Evolutionary conservation across 2,888 invertebrate species (phyloP).

Genomic region (Congeria kusceri): DNA sequence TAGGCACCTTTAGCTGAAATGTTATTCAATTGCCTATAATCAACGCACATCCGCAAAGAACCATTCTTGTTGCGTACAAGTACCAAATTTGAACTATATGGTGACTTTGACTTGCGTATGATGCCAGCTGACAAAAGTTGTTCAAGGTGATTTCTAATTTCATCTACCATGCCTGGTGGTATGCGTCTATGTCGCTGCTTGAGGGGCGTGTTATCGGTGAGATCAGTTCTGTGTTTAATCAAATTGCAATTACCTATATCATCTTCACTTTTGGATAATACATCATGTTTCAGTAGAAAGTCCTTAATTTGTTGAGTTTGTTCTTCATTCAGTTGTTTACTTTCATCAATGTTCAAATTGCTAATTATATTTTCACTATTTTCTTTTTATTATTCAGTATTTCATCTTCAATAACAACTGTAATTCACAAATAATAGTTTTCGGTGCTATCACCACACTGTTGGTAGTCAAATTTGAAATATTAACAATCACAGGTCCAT

Average conservation of each 20-base stretch:
- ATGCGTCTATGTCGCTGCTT: slow-evolving; percentile 32
- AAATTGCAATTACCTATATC: slow-evolving; percentile 24
- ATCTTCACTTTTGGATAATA: slow-evolving; percentile 22
- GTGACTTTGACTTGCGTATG: slow-evolving; percentile 23
- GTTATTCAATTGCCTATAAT: slow-evolving; percentile 15
- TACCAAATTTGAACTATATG: slow-evolving; percentile 8
- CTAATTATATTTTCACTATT: not conserved
- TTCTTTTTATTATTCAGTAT: slow-evolving; percentile 1
- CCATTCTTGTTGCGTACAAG: slow-evolving; percentile 30
- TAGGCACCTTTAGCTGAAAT: slow-evolving; percentile 11
- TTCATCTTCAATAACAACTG: slow-evolving; percentile 13
- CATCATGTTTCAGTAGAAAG: slow-evolving; percentile 12
- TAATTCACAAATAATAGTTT: slow-evolving; percentile 22
- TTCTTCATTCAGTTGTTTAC: not conserved
- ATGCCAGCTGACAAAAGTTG: slow-evolving; percentile 19
- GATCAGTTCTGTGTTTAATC: slow-evolving; percentile 30
- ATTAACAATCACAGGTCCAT: slow-evolving; percentile 4
- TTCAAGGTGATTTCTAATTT: slow-evolving; percentile 24
- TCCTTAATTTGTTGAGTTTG: slow-evolving; percentile 5
- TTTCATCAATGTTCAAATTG: not conserved
- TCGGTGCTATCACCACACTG: slow-evolving; percentile 7
- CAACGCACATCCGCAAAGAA: slow-evolving; percentile 15
- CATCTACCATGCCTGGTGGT: slow-evolving; percentile 30
- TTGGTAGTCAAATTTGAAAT: slow-evolving; percentile 19
- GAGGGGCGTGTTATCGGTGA: slow-evolving; percentile 7